Evolutionary conservation across 2,888 invertebrate species (phyloP).

Genomic region (Lithosia quadra): DNA sequence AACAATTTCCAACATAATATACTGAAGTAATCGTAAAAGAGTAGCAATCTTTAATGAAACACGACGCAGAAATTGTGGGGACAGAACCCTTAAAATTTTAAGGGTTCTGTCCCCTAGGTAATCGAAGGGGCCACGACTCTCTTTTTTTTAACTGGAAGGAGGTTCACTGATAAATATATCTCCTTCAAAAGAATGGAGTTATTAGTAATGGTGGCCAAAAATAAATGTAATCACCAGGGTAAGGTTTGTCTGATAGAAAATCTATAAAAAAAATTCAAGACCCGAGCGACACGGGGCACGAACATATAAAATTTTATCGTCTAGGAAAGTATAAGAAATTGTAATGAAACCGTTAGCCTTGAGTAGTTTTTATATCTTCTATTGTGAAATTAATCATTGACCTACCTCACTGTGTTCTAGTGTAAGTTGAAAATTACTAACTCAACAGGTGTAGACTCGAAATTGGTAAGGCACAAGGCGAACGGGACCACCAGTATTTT

Average conservation of each 20-base stretch:
- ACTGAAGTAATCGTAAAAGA: neutral
- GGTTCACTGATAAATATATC: too few relatives aligned
- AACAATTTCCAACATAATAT: neutral
- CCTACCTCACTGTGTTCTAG: conserved; percentile 5
- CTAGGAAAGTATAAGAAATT: conserved; percentile 8
- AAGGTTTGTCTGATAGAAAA: neutral
- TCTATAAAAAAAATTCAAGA: neutral
- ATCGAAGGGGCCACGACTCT: too few relatives aligned
- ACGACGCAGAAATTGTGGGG: too few relatives aligned
- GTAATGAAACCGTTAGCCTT: conserved; percentile 6
- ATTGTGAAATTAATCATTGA: conserved; percentile 3
- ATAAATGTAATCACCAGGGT: too few relatives aligned
- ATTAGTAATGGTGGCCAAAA: too few relatives aligned
- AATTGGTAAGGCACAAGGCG: neutral
- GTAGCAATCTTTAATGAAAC: neutral
- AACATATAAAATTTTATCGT: neutral
- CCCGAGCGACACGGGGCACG: neutral
- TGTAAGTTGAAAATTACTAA: neutral
- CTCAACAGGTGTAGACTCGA: neutral
- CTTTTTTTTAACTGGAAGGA: too few relatives aligned
- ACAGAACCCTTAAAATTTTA: too few relatives aligned
- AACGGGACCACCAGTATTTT: neutral
- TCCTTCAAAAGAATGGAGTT: too few relatives aligned
- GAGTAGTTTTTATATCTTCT: conserved; percentile 10
- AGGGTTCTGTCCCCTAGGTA: too few relatives aligned